Base-by-base conservation (phyloP, 2,888 invertebrate genomes). In the Pterostichus madidus region DNA sequence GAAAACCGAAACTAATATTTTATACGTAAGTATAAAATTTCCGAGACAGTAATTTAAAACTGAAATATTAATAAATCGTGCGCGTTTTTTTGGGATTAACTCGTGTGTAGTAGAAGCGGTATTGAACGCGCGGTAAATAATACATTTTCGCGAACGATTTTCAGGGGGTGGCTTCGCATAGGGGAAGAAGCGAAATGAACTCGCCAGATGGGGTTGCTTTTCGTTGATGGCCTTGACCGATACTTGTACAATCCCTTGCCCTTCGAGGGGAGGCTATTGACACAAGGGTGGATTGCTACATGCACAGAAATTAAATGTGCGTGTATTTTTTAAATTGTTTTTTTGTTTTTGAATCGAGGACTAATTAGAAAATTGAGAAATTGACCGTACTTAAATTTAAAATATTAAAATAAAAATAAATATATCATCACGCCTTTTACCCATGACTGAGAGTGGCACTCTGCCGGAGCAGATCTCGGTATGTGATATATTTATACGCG, bases 1-100 rank as follows among this genome's bases (percentile, higher is more conserved):
- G 35, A 73, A 73, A 73, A 73, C 73, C 73, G 44, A 73, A 75
- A 53, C 75, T 75, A 75, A 75, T 75, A 75, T 75, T 75, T 75
- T 75, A 75, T 75, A 53, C 53, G 24, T 49, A 75, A 75, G 75
- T 75, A 53, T 52, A 75, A 75, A 75, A 75, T 75, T 75, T 75
- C 49, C 53, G 52, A 49, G 75, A 75, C 53, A 75, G 75, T 75
- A 75, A 75, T 75, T 75, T 75, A 49, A 53, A 75, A 75, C 75
- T 75, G 75, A 75, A 75, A 75, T 75, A 75, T 75, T 75, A 75
- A 52, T 75, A 75, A 75, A 75, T 75, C 75, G 11, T 15, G 31
- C 24, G 49, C 75, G 73, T 73, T 75, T 53, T 24, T 75, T 53
- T 53, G 52, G 52, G 75, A 75, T 75, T 75, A 75, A 52, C 24